These are phyloP conservation scores for Blomia tropicalis DNA, from an alignment of 2,888 invertebrate species.

Conservation along the genomic window DNA sequence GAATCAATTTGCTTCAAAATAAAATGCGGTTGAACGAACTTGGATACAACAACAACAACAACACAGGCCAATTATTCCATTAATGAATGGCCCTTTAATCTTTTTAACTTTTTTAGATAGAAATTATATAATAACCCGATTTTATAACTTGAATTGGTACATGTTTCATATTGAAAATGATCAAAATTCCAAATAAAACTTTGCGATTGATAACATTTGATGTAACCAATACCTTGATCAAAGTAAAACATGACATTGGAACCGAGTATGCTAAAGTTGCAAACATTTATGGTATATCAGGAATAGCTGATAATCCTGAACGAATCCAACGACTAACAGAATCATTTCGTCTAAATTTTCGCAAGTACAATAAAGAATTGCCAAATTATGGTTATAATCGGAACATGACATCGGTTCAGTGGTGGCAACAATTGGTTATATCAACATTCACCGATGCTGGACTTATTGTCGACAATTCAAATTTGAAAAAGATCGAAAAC, in stretches of 20 bases:
- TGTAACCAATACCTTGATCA: conserved; percentile 65
- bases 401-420: conserved; percentile 53
- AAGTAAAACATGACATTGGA: conserved; percentile 52
- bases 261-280: conserved; percentile 57
- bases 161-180: too few relatives aligned
- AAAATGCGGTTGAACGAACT: too few relatives aligned
- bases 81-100: too few relatives aligned
- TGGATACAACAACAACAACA: too few relatives aligned
- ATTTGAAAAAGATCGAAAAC: conserved; percentile 29
- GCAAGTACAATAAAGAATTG: conserved; percentile 47
- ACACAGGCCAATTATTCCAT: too few relatives aligned
- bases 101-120: too few relatives aligned
- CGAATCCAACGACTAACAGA: conserved; percentile 36
- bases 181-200: too few relatives aligned
- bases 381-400: conserved; percentile 62
- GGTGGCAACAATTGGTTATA: conserved; percentile 60
- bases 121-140: too few relatives aligned
- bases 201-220: conserved; percentile 57
- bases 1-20: too few relatives aligned
- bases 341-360: conserved; percentile 51
- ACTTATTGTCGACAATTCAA: conserved; percentile 25
- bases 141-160: too few relatives aligned
- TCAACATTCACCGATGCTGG: conserved; percentile 45
- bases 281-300: conserved; percentile 48
- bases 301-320: conserved; percentile 19